phyloP scores from a whole-genome alignment of 2,797 vertebrate genomes.

The Chelmon rostratus region DNA sequence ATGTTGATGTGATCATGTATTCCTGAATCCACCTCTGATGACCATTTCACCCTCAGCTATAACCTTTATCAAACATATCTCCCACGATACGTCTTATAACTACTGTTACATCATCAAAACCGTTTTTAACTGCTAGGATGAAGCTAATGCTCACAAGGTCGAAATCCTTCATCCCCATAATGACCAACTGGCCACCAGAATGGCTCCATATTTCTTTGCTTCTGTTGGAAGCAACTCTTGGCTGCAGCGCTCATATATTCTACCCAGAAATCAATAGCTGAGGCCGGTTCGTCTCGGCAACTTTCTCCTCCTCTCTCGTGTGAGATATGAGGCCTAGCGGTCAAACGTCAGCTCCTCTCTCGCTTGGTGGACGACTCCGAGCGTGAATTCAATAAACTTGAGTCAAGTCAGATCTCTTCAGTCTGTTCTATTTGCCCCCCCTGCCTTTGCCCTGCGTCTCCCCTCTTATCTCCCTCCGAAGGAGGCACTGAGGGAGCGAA shows the following conservation, averaged over 20 bases:
- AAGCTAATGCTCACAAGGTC: conserved; percentile 24
- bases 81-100: neutral
- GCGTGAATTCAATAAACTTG: conserved; percentile 42
- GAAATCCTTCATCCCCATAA: conserved; percentile 23
- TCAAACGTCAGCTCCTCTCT: conserved; percentile 51
- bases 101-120: conserved; percentile 17
- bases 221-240: neutral
- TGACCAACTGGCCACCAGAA: conserved; percentile 7
- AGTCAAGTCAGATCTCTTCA: conserved; percentile 54
- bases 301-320: conserved; percentile 12
- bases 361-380: neutral
- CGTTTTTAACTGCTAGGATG: neutral
- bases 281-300: neutral
- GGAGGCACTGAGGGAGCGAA: neutral
- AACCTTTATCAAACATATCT: neutral
- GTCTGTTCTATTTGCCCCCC: neutral
- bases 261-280: conserved; percentile 49
- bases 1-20: neutral
- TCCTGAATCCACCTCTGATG: neutral
- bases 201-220: conserved; percentile 31
- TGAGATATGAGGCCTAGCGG: conserved; percentile 24
- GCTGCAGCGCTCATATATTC: conserved; percentile 15
- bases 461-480: conserved; percentile 23
- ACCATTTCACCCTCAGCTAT: neutral
- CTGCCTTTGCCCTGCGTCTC: conserved; percentile 12